A percentile compares a stretch with the other conserved stretches of the same genome.
Conservation (phyloP, 2,888 invertebrate species). For the Clivina fossor region DNA sequence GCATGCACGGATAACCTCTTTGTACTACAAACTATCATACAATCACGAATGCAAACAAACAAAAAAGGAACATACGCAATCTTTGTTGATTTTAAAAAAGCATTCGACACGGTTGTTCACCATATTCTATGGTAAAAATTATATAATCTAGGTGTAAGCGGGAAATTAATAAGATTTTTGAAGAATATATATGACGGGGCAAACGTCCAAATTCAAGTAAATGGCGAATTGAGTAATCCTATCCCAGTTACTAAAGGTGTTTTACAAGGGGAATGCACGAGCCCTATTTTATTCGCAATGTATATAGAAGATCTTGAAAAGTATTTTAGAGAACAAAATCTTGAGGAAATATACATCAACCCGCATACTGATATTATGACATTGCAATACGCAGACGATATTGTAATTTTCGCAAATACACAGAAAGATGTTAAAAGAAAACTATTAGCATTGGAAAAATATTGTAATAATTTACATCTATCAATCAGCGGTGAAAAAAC, state of each 20-base stretch:
- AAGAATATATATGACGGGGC: constrained; percentile 14
- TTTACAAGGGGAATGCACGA: constrained; percentile 14
- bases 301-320: constrained; percentile 8
- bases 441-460: constrained; percentile 1
- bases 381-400: constrained; percentile 16
- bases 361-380: background rate
- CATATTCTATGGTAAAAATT: constrained; percentile 11
- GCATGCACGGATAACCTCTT: constrained; percentile 17
- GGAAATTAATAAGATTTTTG: constrained; percentile 10
- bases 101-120: constrained; percentile 7
- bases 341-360: constrained; percentile 9
- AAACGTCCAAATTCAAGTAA: background rate
- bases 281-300: constrained; percentile 17
- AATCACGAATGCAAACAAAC: constrained; percentile 3
- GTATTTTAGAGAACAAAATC: background rate
- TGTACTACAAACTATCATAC: constrained; percentile 3
- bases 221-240: background rate
- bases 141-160: constrained; percentile 5
- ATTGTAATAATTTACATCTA: constrained; percentile 11
- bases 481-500: constrained; percentile 6
- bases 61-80: constrained; percentile 16
- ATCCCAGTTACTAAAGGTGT: constrained; percentile 15
- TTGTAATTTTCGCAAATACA: constrained; percentile 2
- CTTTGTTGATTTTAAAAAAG: constrained; percentile 14
- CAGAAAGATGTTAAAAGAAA: background rate